phyloP scores from a whole-genome alignment of 2,888 invertebrate genomes.

The Meiosimyza platycephala region DNA sequence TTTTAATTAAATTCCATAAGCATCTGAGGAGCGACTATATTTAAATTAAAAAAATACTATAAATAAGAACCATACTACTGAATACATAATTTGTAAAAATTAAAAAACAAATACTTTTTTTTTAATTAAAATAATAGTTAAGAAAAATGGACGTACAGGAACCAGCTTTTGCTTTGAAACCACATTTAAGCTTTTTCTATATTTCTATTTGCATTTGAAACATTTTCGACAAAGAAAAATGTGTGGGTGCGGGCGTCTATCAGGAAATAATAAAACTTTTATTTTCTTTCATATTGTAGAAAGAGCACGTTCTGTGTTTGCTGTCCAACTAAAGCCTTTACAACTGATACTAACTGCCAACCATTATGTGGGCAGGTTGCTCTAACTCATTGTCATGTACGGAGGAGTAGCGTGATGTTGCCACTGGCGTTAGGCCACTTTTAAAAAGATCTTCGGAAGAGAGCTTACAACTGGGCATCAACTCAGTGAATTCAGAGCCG shows the following conservation, averaged over 20 bases:
- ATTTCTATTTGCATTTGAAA: background rate
- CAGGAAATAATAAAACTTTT: too few species aligned
- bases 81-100: too few species aligned
- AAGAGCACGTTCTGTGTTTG: background rate
- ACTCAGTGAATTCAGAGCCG: conserved; percentile 69
- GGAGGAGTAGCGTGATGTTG: conserved; percentile 57
- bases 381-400: conserved; percentile 69
- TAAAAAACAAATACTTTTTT: background rate
- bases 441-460: conserved; percentile 70
- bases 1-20: too few species aligned
- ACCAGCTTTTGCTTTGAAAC: conserved; percentile 32
- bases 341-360: conserved; percentile 69
- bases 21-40: too few species aligned
- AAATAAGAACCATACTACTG: too few species aligned
- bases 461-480: conserved; percentile 69
- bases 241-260: too few species aligned
- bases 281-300: background rate
- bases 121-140: conserved; percentile 8
- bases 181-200: background rate
- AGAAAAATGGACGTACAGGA: conserved; percentile 38
- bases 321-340: conserved; percentile 45
- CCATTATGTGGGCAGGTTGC: conserved; percentile 71
- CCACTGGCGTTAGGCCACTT: conserved; percentile 64
- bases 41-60: too few species aligned
- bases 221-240: background rate